These are phyloP conservation scores for Aleiodes leptofemur DNA, from an alignment of 2,888 invertebrate genomes.

Conservation along the genomic window DNA sequence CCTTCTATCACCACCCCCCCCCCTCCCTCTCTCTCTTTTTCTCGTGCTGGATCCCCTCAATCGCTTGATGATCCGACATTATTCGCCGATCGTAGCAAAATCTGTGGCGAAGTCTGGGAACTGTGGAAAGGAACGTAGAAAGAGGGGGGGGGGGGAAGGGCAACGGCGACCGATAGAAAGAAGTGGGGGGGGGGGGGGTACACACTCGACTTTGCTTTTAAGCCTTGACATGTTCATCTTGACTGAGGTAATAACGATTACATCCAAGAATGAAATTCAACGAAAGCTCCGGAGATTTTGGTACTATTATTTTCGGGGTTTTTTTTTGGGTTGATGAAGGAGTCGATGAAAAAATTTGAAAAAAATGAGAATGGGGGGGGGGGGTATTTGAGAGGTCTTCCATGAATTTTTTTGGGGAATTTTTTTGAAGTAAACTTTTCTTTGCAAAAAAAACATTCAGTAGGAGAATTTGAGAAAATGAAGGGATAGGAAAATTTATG, in stretches of 20 bases:
- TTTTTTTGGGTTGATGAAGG: background rate
- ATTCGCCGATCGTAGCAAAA: conserved; percentile 59
- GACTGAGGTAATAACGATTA: conserved; percentile 41
- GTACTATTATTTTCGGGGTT: background rate
- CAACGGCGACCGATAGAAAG: background rate
- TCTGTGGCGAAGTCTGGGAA: conserved; percentile 50
- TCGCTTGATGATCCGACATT: conserved; percentile 54
- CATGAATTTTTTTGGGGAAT: too few relatives aligned
- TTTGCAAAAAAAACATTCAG: too few relatives aligned
- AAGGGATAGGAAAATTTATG: too few relatives aligned
- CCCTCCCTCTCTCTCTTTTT: conserved; percentile 43
- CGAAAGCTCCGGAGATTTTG: background rate
- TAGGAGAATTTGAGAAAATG: background rate
- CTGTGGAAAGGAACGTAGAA: conserved; percentile 5
- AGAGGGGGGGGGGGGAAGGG: background rate
- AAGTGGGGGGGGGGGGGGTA: background rate
- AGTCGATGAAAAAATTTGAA: background rate
- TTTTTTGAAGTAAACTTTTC: too few relatives aligned
- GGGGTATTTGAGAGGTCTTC: background rate
- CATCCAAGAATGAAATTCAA: conserved; percentile 18
- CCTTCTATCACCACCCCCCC: conserved; percentile 52
- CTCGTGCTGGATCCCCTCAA: conserved; percentile 38
- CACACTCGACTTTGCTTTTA: conserved; percentile 36
- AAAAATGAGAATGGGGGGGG: background rate
- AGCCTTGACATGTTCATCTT: conserved; percentile 40